Evolutionary conservation across 2,113 vertebrate species (phyloP).

Genomic region (Hiodon tergisus): DNA sequence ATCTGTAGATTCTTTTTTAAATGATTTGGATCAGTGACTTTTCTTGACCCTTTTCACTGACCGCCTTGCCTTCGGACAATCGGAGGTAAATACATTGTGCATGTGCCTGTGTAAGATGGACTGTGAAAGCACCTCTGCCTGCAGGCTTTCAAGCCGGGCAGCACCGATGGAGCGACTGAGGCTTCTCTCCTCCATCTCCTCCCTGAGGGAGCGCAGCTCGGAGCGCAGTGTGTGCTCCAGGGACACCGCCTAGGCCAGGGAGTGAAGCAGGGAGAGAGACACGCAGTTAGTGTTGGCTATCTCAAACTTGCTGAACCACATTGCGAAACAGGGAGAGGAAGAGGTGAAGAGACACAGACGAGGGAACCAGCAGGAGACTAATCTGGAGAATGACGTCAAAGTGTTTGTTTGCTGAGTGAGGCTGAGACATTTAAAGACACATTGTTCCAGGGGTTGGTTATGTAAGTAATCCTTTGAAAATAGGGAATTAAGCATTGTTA

Average conservation of each 20-base stretch:
- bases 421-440: not conserved
- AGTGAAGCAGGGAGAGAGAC: not conserved
- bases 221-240: conserved; percentile 62
- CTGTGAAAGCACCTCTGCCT: conserved; percentile 55
- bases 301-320: too few species aligned
- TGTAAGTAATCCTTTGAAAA: not conserved
- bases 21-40: too few species aligned
- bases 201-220: conserved; percentile 60
- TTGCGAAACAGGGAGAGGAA: not conserved
- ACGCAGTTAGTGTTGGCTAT: too few species aligned
- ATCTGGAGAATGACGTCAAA: too few species aligned
- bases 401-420: not conserved
- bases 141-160: conserved; percentile 54
- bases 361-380: too few species aligned
- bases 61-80: too few species aligned
- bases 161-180: conserved; percentile 60
- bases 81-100: not conserved
- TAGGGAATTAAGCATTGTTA: too few species aligned
- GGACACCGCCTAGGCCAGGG: conserved; percentile 57
- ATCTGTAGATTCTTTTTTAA: too few species aligned
- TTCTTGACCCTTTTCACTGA: too few species aligned
- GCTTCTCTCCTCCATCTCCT: conserved; percentile 65
- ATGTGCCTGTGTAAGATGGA: not conserved
- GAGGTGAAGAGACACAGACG: not conserved
- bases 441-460: conserved; percentile 1